Base-by-base conservation (phyloP, 2,797 vertebrate species). In the Acropternis orthonyx region DNA sequence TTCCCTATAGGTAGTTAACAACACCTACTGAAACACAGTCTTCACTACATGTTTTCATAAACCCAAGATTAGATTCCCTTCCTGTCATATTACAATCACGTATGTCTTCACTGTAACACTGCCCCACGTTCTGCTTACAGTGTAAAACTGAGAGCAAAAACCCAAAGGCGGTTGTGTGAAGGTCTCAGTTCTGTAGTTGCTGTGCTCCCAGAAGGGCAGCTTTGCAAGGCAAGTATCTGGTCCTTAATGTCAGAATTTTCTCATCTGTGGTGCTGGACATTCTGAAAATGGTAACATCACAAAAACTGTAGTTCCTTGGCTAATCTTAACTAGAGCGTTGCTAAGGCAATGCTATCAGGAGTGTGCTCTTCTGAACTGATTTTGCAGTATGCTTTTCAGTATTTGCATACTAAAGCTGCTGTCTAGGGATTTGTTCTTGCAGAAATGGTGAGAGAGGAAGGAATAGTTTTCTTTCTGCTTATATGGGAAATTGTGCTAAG, bases 291-390 rank as follows among this genome's bases (percentile, higher is more conserved):
- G 54, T 80, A 76, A 83, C 87, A 90, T 76, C 73, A 49, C 55
- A 93, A 75, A 94, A 88, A 39, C 58, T 41, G 37, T 56, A 19
- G 36, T 73, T 96, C 56, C 51, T 65, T 36, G 44, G 72, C 52
- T 92, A 69, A 90, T 87, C 85, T 78, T 83, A 95, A 95, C 73
- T 68, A 85, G 85, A 95, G 84, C 32, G 66, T 95, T 97, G 94
- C 95, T 94, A 95, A 88, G 96, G 90, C 87, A 92, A 95, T 95
- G 85, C 44, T 85, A 94, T 78, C 66, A 75, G 68, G 67, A 96
- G 61, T 75, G 51, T 89, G 92, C 89, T 93, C 92, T 52, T 94
- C 91, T 93, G 92, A 90, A 97, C 89, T 87, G 85, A 91, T 91
- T 95, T 62, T 78, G 41, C 71, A 89, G 78, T 66, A 73, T 65